A percentile compares a stretch with the other conserved stretches of the same genome.
phyloP scores from a whole-genome alignment of 2,113 vertebrate genomes.

The Anolis carolinensis region DNA sequence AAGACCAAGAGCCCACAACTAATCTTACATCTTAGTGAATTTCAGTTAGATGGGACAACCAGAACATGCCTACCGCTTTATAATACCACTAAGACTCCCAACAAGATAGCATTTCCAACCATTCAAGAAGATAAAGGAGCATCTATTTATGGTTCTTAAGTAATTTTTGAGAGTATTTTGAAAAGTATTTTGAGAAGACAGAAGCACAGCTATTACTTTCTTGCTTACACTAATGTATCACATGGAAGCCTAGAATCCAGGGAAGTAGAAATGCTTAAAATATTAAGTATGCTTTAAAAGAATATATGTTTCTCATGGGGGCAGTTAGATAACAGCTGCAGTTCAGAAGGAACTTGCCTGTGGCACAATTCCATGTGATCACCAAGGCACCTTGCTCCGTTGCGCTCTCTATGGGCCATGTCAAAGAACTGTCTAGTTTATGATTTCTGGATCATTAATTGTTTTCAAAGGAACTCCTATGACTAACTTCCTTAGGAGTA shows the following conservation, averaged over 20 bases:
- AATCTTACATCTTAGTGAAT: not conserved
- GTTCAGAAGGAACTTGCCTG: not conserved
- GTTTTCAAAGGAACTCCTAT: not conserved
- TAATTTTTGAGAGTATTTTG: not conserved
- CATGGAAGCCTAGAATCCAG: not conserved
- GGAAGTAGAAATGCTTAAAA: not conserved
- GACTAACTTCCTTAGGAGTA: not conserved
- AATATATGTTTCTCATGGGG: not conserved
- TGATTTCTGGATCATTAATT: not conserved
- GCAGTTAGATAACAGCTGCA: not conserved
- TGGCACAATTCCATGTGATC: not conserved
- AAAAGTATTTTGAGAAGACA: not conserved
- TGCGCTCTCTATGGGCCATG: not conserved
- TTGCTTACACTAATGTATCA: not conserved
- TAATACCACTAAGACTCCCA: not conserved
- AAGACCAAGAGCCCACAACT: not conserved
- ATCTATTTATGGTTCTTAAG: not conserved
- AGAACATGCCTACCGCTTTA: not conserved
- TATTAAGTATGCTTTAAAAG: not conserved
- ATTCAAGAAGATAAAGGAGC: not conserved
- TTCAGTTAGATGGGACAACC: not conserved
- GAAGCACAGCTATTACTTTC: slow-evolving; percentile 1
- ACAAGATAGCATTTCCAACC: not conserved
- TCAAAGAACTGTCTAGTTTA: not conserved
- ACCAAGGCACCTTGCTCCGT: not conserved